These are phyloP conservation scores for Paracentrotus lividus DNA, from an alignment of 53 echinoderm and acorn worm species.

Conservation along the genomic window DNA sequence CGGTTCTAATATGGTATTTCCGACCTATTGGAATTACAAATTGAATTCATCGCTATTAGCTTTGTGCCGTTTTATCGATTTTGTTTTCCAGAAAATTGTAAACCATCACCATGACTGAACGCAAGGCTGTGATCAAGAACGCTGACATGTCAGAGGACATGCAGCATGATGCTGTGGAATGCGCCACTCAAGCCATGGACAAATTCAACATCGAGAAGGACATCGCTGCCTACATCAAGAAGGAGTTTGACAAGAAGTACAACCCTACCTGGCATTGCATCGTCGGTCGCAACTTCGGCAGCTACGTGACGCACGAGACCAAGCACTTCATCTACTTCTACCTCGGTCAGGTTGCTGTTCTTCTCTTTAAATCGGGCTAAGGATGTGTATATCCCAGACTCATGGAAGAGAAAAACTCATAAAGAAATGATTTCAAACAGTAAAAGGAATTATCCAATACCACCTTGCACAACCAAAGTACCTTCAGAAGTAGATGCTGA, in stretches of 20 bases:
- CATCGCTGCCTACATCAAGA: constrained; percentile 92
- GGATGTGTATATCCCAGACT: background rate
- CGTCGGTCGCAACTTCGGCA: constrained; percentile 93
- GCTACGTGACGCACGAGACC: constrained; percentile 96
- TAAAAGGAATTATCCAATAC: background rate
- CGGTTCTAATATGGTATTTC: too few relatives aligned
- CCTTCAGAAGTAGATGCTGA: background rate
- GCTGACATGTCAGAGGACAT: constrained; percentile 94
- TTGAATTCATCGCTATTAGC: too few relatives aligned
- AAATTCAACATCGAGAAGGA: constrained; percentile 93
- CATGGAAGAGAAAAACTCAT: background rate
- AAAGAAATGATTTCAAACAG: background rate
- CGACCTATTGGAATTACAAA: too few relatives aligned
- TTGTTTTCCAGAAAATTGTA: too few relatives aligned
- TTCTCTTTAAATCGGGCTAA: constrained; percentile 86
- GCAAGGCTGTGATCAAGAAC: constrained; percentile 92
- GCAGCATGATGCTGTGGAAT: constrained; percentile 82
- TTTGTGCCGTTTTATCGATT: too few relatives aligned
- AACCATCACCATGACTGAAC: constrained; percentile 84
- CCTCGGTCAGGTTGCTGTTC: constrained; percentile 86
- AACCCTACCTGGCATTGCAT: constrained; percentile 98
- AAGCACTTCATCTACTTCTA: constrained; percentile 98
- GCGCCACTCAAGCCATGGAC: constrained; percentile 81
- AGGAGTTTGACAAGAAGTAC: constrained; percentile 95
- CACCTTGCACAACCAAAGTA: background rate